Percentiles rank a stretch among this genome's conserved stretches.
phyloP scores from a whole-genome alignment of 2,113 vertebrate species.

The Campylomormyrus numenius region DNA sequence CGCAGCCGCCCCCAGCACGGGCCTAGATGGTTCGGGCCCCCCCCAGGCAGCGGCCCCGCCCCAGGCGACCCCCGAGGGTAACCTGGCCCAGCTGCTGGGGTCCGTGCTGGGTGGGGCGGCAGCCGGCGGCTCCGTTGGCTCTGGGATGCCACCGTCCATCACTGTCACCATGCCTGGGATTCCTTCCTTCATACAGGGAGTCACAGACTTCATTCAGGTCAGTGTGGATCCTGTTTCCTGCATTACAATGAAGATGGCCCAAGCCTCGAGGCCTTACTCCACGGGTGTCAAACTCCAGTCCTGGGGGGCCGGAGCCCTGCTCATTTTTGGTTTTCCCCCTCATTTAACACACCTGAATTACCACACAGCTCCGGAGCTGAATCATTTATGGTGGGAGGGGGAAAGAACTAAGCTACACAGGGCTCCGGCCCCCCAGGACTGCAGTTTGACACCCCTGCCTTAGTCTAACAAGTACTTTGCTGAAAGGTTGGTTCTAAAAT shows the following conservation, averaged over 20 bases:
- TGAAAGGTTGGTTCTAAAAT: background rate
- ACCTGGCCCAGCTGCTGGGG: slow-evolving; percentile 66
- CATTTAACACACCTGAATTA: too few species aligned
- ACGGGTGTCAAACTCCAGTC: too few species aligned
- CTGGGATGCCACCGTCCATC: slow-evolving; percentile 64
- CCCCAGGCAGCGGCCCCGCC: slow-evolving; percentile 53
- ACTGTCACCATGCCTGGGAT: slow-evolving; percentile 76
- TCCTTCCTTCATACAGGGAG: slow-evolving; percentile 77
- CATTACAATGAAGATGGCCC: background rate
- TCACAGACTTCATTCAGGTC: slow-evolving; percentile 73
- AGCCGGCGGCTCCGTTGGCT: slow-evolving; percentile 41
- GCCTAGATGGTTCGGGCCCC: slow-evolving; percentile 17
- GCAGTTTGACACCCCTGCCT: too few species aligned
- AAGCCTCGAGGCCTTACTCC: background rate
- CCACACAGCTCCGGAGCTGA: too few species aligned
- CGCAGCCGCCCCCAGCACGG: slow-evolving; percentile 17
- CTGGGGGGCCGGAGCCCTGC: too few species aligned
- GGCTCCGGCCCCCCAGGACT: too few species aligned
- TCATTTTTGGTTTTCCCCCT: too few species aligned
- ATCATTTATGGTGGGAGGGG: too few species aligned
- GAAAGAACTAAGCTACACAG: too few species aligned
- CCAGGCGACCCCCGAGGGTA: slow-evolving; percentile 53
- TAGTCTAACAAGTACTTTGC: background rate
- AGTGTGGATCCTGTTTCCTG: background rate
- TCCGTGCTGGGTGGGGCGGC: slow-evolving; percentile 68